These are phyloP conservation scores for Stenotaenia linearis DNA, from an alignment of 2,888 invertebrate genomes.

Conservation along the genomic window DNA sequence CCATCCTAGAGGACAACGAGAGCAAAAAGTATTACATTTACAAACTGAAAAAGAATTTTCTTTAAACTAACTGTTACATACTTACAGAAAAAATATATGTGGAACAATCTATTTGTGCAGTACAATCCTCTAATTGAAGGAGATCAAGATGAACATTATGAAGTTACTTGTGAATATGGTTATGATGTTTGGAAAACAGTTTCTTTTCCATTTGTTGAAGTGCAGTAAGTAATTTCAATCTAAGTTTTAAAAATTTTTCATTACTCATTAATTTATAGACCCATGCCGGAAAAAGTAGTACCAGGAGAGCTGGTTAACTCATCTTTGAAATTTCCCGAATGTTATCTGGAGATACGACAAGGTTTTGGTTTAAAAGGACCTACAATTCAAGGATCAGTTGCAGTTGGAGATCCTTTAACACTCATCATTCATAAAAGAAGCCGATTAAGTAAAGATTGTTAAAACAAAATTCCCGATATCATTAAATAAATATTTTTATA, in stretches of 20 bases:
- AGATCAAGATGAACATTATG: constrained; percentile 89
- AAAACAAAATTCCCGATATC: not conserved
- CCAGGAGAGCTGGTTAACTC: constrained; percentile 91
- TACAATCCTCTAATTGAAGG: constrained; percentile 90
- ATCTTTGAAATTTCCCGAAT: constrained; percentile 85
- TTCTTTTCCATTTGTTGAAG: constrained; percentile 87
- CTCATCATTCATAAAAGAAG: constrained; percentile 90
- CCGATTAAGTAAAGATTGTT: constrained; percentile 69
- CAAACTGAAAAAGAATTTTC: no score
- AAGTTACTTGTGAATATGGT: constrained; percentile 92
- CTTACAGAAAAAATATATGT: constrained; percentile 93
- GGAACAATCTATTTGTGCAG: constrained; percentile 92
- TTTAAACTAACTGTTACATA: no score
- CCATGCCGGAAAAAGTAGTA: constrained; percentile 63
- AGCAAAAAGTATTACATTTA: not conserved
- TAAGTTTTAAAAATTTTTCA: not conserved
- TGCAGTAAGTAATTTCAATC: constrained; percentile 67
- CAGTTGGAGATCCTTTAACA: constrained; percentile 86
- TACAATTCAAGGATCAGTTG: constrained; percentile 78
- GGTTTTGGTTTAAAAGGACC: constrained; percentile 84
- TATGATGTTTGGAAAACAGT: constrained; percentile 96
- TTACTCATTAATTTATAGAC: not conserved
- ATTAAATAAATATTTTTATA: constrained; percentile 46
- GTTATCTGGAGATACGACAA: constrained; percentile 90
- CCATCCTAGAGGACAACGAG: constrained; percentile 37